Evolutionary conservation across 92 coral and sea anemone species (phyloP).

Genomic region (Heliopora coerulea): DNA sequence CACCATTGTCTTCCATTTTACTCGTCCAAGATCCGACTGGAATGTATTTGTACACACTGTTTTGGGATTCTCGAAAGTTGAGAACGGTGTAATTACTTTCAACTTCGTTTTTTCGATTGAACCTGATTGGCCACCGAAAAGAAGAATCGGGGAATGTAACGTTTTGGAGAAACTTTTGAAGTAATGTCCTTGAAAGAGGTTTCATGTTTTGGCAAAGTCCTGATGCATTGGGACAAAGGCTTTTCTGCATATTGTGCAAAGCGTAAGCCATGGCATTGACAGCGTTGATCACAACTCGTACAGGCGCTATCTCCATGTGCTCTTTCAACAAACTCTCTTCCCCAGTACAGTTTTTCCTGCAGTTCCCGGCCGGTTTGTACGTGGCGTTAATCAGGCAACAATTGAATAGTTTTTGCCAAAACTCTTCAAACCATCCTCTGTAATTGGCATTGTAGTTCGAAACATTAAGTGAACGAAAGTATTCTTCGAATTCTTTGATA

Average conservation of each 20-base stretch:
- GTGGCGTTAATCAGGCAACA: constrained; percentile 28
- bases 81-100: constrained; percentile 53
- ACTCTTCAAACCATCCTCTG: constrained; percentile 44
- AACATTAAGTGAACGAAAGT: constrained; percentile 35
- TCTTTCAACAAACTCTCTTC: neutral
- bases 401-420: constrained; percentile 44
- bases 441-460: constrained; percentile 29
- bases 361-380: neutral
- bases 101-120: constrained; percentile 50
- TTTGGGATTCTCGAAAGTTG: constrained; percentile 32
- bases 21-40: constrained; percentile 51
- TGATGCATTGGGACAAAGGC: constrained; percentile 31
- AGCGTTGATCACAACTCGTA: constrained; percentile 49
- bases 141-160: constrained; percentile 54
- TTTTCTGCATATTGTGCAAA: constrained; percentile 47
- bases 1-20: constrained; percentile 32
- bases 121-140: constrained; percentile 38
- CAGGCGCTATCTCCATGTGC: constrained; percentile 49
- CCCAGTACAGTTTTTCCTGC: constrained; percentile 12
- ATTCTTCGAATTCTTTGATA: constrained; percentile 29
- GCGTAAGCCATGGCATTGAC: constrained; percentile 53
- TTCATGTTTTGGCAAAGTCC: constrained; percentile 40
- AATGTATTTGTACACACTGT: constrained; percentile 14
- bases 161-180: constrained; percentile 44
- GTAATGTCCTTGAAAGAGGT: constrained; percentile 27